These are phyloP conservation scores for Idris sp. DNA, from an alignment of 1,140 invertebrate genomes.

Conservation along the genomic window DNA sequence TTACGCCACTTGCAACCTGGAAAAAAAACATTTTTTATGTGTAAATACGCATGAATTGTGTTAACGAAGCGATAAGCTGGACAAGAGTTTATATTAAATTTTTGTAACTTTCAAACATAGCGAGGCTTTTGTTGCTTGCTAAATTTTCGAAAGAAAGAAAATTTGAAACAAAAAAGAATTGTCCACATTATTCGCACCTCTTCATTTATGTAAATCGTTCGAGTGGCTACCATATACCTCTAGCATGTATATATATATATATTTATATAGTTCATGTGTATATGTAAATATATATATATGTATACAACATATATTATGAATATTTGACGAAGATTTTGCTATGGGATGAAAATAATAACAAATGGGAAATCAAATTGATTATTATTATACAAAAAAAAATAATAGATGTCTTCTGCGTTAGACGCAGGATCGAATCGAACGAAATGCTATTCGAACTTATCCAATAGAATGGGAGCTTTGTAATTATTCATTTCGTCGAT, in stretches of 20 bases:
- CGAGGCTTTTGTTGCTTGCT: too few species aligned
- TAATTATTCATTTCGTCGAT: constrained; percentile 22
- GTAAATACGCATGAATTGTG: constrained; percentile 24
- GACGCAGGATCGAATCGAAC: constrained; percentile 51
- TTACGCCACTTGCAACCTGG: too few species aligned
- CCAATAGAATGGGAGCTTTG: constrained; percentile 29
- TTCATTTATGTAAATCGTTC: constrained; percentile 45
- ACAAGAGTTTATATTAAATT: too few species aligned
- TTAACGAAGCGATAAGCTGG: too few species aligned
- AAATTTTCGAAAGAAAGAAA: constrained; percentile 12
- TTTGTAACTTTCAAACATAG: too few species aligned
- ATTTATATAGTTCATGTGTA: constrained; percentile 22
- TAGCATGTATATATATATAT: constrained; percentile 17
- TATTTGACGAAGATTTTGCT: constrained; percentile 33
- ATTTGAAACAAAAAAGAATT: constrained; percentile 2
- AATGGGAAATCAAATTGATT: constrained; percentile 11
- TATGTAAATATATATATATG: constrained; percentile 24
- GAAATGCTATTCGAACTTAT: constrained; percentile 28
- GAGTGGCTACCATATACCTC: constrained; percentile 44
- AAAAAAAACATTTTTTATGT: constrained; percentile 47
- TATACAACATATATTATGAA: constrained; percentile 48
- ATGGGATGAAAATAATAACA: too few species aligned
- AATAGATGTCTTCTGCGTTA: constrained; percentile 34
- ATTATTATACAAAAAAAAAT: constrained; percentile 11
- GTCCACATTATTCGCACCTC: constrained; percentile 12